Evolutionary conservation across 2,113 vertebrate genomes (phyloP), one percentile per base, ranked within the genome.

Genomic region (Tauraco erythrolophus): DNA sequence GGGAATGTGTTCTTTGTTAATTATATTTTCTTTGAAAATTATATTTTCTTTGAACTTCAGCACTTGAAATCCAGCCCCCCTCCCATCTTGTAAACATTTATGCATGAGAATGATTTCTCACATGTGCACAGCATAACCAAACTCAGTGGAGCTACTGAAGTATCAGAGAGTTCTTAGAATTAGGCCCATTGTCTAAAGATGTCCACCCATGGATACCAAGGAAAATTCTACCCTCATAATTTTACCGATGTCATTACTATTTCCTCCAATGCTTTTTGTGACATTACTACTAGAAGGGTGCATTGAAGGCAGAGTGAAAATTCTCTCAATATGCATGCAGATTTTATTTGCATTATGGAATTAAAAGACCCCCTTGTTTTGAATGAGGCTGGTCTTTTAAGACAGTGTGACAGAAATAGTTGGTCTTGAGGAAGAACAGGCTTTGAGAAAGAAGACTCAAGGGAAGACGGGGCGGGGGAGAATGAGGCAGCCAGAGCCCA

Each of bases 11-110:
- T 89, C 51, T 88, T 92, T 89, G 41, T 76, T 96, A 88, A 93
- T 94, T 91, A 62, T 31, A 15, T 66, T 84, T 92, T 74, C 85
- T 96, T 94, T 97, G 82, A 96, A 90, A 88, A 93, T 94, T 91
- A 62, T 31, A 15, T 66, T 84, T 92, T 74, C 85, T 96, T 94
- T 97, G 82, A 96, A 90, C 82, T 84, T 70, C 50, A 65, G 4
- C 17, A 64, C 46, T 88, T 92, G 43, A 94, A 90, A 90, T 90
- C 62, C 58, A 86, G 54, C 7, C 7, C 35, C 7, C 7, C 35
- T 17, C 33, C 48, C 18, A 37, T 88, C 78, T 57, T 65, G 46
- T 79, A 94, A 91, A 93, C 7, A 92, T 72, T 92, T 92, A 78
- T 89, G 54, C 56, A 88, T 66, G 25, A 83, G 24, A 65, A 62